phyloP scores from a whole-genome alignment of 2,113 vertebrate species.

The Phainopepla nitens region DNA sequence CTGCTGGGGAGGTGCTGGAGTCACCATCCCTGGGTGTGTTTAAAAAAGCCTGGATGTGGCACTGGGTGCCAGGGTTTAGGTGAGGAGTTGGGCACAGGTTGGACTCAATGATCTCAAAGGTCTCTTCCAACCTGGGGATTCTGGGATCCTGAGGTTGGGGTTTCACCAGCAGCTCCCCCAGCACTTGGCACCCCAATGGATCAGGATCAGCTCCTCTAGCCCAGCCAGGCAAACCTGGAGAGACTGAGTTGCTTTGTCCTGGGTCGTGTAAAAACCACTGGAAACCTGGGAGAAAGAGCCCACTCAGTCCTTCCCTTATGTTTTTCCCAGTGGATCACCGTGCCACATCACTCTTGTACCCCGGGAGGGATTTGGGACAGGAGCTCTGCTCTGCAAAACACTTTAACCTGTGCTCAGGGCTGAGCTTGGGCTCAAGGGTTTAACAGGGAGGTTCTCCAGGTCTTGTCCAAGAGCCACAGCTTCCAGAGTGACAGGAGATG shows the following conservation, averaged over 20 bases:
- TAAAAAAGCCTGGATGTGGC: too few species aligned
- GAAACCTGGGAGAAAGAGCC: neutral
- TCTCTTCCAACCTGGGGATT: too few species aligned
- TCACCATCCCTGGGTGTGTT: too few species aligned
- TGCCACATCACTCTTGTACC: neutral
- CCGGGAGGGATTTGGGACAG: rapidly evolving
- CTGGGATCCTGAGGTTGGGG: rapidly evolving
- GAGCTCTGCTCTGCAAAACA: neutral
- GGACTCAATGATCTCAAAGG: too few species aligned
- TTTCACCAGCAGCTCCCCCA: neutral
- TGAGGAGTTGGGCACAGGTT: too few species aligned
- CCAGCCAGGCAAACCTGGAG: neutral
- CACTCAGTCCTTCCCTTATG: neutral
- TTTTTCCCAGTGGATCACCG: neutral
- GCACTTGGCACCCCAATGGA: neutral
- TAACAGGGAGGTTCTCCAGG: neutral
- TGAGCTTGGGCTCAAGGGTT: neutral
- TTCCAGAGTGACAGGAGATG: neutral
- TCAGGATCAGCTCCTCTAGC: neutral
- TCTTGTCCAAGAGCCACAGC: neutral
- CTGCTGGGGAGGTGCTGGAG: too few species aligned
- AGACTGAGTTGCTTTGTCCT: neutral
- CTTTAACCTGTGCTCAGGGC: neutral
- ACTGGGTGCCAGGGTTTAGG: too few species aligned
- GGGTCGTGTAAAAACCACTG: neutral